Evolutionary conservation across 2,888 invertebrate species (phyloP), one percentile per base, ranked within the genome.

Genomic region (Hypsopygia costalis): DNA sequence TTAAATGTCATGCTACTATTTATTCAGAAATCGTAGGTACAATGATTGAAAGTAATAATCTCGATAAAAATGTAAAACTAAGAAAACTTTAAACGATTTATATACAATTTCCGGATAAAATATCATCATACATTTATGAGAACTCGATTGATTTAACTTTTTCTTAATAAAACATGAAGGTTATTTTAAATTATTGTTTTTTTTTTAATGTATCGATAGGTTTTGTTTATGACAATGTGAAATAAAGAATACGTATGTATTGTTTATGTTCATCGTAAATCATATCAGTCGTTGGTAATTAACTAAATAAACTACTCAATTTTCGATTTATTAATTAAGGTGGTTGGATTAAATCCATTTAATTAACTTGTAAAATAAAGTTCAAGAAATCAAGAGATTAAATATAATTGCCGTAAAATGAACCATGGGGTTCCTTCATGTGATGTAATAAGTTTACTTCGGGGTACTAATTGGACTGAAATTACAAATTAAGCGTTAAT

Each of bases 201-300:
- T 11, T n/a, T 30, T 11, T 12, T 3, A 28, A 36, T 3, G 30
- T 11, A 37, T 30, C 11, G 22, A 37, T 22, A 22, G 10, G 7
- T 30, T 21, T 30, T 37, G 21, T 30, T 37, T 21, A 11, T 29
- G 36, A 31, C 30, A 37, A 21, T 37, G 21, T 37, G 11, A 37
- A 37, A 11, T 22, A 9, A 36, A 21, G 30, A 21, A 36, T 29
- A 9, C 16, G 16, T 11, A 28, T 27, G 3, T 5, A n/a, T n/a
- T n/a, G 16, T 16, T 35, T 28, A 12, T 11, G 8, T 9, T n/a
- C 8, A 21, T 30, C 21, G 11, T 37, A 31, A 37, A 37, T 21
- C 10, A 22, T 2, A 12, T 27, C 10, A 29, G 5, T 20, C 4
- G 2, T 4, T 16, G 16, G 29, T 36, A 27, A 36, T 36, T 32